Evolutionary conservation across 92 coral and sea anemone genomes (phyloP), one percentile per base, ranked within the genome.

Genomic region (Siderastrea siderea): DNA sequence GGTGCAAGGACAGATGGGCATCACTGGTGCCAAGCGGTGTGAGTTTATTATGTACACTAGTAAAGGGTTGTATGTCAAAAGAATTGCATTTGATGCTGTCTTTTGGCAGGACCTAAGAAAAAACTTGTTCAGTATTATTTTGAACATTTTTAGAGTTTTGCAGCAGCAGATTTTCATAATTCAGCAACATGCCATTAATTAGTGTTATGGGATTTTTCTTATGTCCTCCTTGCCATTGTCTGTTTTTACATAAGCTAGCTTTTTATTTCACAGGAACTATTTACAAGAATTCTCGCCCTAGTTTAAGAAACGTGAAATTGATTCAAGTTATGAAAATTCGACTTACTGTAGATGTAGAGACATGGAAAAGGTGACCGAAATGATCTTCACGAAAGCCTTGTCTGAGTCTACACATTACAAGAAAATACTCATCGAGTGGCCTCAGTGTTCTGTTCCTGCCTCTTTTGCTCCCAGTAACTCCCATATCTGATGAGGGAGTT

Each of bases 1-100:
- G 43, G 88, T 88, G 15, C 87, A 88, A 75, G 91, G 91, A 43
- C 83, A 88, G 46, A 11, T 72, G 81, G 88, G 86, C 3, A 55
- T 86, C 14, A 69, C 85, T 68, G 90, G 86, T 3, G 86, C 86
- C 70, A 63, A n/a, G 68, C 76, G 83, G 88, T 84, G 88, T 45
- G 82, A 84, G 19, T 82, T 82, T 55, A 71, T 87, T 48, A 62
- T 72, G 46, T 87, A 73, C 55, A 87, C 87, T 16, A 72, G 54
- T n/a, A 74, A 70, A 9, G 86, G 87, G 8, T 59, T 88, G 7
- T 73, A 81, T 44, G 51, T 81, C 10, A 73, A 88, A 47, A 88
- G 84, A 82, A 83, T 83, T 3, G 43, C 84, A 53, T 76, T 83
- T 66, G 71, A 88, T 57, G 62, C 75, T 49, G 14, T 53, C 43